These are phyloP conservation scores for Malacoraja senta DNA, from an alignment of 2,797 vertebrate genomes.

Conservation along the genomic window DNA sequence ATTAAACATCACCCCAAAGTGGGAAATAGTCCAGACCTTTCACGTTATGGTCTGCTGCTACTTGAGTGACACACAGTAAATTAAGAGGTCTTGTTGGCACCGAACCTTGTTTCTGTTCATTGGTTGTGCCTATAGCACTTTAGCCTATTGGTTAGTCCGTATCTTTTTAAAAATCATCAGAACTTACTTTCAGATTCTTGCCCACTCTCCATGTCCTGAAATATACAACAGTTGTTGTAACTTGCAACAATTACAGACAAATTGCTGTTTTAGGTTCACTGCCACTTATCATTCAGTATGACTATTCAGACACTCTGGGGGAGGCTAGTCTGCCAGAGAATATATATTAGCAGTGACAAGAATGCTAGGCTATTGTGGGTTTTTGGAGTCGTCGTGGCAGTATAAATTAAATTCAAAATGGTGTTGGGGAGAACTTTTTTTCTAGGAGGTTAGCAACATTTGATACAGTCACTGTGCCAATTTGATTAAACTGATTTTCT, in stretches of 20 bases:
- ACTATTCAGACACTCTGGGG: neutral
- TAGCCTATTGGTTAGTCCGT: neutral
- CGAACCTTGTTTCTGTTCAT: neutral
- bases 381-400: neutral
- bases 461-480: too few relatives aligned
- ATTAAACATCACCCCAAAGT: neutral
- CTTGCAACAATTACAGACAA: neutral
- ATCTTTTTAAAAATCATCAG: neutral
- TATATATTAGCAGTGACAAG: neutral
- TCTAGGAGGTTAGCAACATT: too few relatives aligned
- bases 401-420: neutral
- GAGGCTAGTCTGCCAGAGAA: too few relatives aligned
- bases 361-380: neutral
- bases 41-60: neutral
- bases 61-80: neutral
- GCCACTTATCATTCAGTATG: neutral
- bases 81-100: neutral
- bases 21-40: neutral
- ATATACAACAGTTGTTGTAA: neutral
- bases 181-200: neutral
- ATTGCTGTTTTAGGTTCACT: neutral
- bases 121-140: neutral
- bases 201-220: neutral
- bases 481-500: too few relatives aligned
- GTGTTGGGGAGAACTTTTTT: neutral